Percentiles rank a stretch among this genome's conserved stretches.
Conservation (phyloP, 2,888 invertebrate genomes). For the Cosmopolites sordidus region DNA sequence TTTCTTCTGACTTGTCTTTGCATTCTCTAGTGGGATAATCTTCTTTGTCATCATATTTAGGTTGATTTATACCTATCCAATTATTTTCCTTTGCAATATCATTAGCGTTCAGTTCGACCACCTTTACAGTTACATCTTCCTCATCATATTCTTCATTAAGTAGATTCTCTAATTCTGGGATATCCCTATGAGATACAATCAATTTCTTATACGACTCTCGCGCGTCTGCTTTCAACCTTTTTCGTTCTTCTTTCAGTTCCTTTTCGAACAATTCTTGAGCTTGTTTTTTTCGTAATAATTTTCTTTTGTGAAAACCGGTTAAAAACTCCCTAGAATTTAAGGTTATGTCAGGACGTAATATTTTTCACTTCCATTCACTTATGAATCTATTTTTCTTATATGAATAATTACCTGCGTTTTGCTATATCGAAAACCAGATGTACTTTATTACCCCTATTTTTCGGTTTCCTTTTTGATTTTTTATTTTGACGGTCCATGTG, state of each 20-base stretch:
- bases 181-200: conserved; percentile 65
- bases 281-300: conserved; percentile 69
- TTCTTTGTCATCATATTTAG: conserved; percentile 41
- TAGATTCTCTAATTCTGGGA: conserved; percentile 66
- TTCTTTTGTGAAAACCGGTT: conserved; percentile 77
- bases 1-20: conserved; percentile 36
- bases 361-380: too few relatives aligned
- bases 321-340: conserved; percentile 66
- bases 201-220: conserved; percentile 68
- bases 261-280: conserved; percentile 69
- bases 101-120: conserved; percentile 67
- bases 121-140: conserved; percentile 73
- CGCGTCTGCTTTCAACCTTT: conserved; percentile 70
- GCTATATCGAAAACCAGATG: conserved; percentile 58
- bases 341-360: neutral
- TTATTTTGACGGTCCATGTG: conserved; percentile 24
- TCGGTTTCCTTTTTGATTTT: conserved; percentile 39
- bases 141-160: conserved; percentile 70
- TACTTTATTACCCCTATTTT: conserved; percentile 51
- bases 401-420: conserved; percentile 54
- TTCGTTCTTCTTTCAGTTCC: conserved; percentile 70
- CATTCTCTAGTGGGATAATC: conserved; percentile 38
- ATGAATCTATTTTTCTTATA: too few relatives aligned
- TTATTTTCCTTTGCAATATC: conserved; percentile 66
- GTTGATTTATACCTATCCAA: conserved; percentile 68